phyloP scores from a whole-genome alignment of 2,113 vertebrate species.

The Athene noctua region DNA sequence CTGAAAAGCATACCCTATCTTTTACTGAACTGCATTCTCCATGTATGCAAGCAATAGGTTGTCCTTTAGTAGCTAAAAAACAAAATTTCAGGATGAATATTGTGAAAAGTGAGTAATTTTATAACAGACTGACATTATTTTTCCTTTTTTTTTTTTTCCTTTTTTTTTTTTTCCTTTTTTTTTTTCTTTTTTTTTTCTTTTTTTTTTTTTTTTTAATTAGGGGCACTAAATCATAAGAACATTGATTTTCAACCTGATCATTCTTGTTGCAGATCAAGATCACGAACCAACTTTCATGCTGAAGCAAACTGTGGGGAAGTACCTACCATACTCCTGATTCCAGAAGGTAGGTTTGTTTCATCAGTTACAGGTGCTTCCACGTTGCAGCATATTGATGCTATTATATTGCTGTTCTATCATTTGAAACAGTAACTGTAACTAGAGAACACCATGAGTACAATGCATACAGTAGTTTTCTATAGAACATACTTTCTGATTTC shows the following conservation, averaged over 20 bases:
- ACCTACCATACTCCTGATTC: neutral
- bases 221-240: neutral
- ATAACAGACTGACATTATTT: neutral
- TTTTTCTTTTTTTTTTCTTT: too few relatives aligned
- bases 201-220: neutral
- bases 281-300: neutral
- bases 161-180: too few relatives aligned
- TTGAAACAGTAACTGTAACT: neutral
- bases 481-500: neutral
- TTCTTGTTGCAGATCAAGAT: neutral
- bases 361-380: neutral
- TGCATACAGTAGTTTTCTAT: fast-evolving
- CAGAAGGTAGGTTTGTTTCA: neutral
- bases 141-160: neutral
- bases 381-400: neutral
- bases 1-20: neutral
- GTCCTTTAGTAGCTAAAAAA: neutral
- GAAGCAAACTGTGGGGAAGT: neutral
- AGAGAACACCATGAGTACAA: neutral
- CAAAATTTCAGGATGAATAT: neutral
- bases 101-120: neutral
- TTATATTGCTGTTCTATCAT: neutral
- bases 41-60: neutral
- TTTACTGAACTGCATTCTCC: neutral
- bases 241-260: neutral